Evolutionary conservation across 2,888 invertebrate genomes (phyloP).

Genomic region (Chalcis sispes): DNA sequence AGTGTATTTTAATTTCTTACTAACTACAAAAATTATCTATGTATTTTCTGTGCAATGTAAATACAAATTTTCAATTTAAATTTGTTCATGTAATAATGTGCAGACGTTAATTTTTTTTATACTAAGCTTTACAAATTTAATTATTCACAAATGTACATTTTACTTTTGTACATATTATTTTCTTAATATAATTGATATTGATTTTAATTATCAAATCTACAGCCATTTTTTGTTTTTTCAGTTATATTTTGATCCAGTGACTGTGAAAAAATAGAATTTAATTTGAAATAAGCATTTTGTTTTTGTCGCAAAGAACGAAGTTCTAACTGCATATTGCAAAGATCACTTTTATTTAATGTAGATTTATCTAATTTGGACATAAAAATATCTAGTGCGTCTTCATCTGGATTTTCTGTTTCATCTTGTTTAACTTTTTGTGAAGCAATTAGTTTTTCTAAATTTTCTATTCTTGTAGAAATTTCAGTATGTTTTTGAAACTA

Average conservation of each 20-base stretch:
- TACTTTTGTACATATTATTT: too few relatives aligned
- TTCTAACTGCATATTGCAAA: slow-evolving; percentile 83
- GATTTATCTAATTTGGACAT: slow-evolving; percentile 82
- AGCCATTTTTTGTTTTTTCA: neutral
- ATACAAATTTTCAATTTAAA: too few relatives aligned
- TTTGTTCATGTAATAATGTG: too few relatives aligned
- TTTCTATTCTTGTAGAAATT: slow-evolving; percentile 77
- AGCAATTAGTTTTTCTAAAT: slow-evolving; percentile 79
- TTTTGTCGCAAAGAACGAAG: slow-evolving; percentile 84
- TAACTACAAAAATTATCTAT: too few relatives aligned
- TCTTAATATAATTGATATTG: too few relatives aligned
- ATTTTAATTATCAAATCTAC: neutral
- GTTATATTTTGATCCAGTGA: too few relatives aligned
- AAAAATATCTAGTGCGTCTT: slow-evolving; percentile 89
- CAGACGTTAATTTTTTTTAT: too few relatives aligned
- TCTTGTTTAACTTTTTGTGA: slow-evolving; percentile 75
- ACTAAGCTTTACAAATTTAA: too few relatives aligned
- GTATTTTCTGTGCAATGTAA: too few relatives aligned
- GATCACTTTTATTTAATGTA: slow-evolving; percentile 77
- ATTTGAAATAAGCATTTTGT: slow-evolving; percentile 82
- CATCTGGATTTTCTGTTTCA: slow-evolving; percentile 74
- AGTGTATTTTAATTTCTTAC: too few relatives aligned
- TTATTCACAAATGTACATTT: too few relatives aligned
- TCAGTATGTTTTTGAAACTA: slow-evolving; percentile 81
- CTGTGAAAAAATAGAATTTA: slow-evolving; percentile 73